Evolutionary conservation across 1,140 invertebrate species (phyloP).

Genomic region (Hylaeus volcanicus): DNA sequence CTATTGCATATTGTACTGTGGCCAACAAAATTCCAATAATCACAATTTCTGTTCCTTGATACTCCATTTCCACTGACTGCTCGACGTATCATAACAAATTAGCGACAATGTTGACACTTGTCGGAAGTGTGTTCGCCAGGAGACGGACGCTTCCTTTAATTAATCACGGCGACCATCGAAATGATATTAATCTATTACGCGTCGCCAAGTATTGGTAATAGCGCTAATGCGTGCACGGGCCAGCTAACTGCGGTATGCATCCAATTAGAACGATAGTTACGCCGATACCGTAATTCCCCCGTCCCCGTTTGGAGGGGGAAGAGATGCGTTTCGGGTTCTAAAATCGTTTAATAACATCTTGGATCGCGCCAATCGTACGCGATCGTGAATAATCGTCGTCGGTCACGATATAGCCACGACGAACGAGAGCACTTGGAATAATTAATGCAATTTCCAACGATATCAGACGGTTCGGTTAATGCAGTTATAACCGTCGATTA

Average conservation of each 20-base stretch:
- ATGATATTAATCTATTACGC: constrained; percentile 39
- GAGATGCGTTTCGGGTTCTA: constrained; percentile 49
- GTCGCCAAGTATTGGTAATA: constrained; percentile 23
- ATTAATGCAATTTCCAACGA: constrained; percentile 62
- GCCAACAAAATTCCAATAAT: too few species aligned
- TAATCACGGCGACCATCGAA: constrained; percentile 27
- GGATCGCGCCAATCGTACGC: constrained; percentile 28
- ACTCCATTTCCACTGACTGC: too few species aligned
- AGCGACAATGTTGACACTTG: not conserved
- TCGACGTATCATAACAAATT: not conserved
- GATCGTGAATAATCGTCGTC: constrained; percentile 40
- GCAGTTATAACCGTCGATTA: constrained; percentile 63
- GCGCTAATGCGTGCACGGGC: constrained; percentile 49
- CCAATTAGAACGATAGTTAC: constrained; percentile 53
- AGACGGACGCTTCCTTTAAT: constrained; percentile 37
- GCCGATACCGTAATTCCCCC: constrained; percentile 40
- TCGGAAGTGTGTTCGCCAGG: not conserved
- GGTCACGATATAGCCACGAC: constrained; percentile 45
- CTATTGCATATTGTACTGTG: too few species aligned
- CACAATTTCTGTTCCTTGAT: too few species aligned
- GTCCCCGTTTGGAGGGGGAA: constrained; percentile 11
- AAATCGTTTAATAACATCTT: constrained; percentile 55
- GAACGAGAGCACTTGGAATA: constrained; percentile 62
- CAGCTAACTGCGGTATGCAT: constrained; percentile 36
- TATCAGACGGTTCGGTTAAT: constrained; percentile 55